Evolutionary conservation across 2,113 vertebrate species (phyloP).

Genomic region (Rhinolophus ferrumequinum): DNA sequence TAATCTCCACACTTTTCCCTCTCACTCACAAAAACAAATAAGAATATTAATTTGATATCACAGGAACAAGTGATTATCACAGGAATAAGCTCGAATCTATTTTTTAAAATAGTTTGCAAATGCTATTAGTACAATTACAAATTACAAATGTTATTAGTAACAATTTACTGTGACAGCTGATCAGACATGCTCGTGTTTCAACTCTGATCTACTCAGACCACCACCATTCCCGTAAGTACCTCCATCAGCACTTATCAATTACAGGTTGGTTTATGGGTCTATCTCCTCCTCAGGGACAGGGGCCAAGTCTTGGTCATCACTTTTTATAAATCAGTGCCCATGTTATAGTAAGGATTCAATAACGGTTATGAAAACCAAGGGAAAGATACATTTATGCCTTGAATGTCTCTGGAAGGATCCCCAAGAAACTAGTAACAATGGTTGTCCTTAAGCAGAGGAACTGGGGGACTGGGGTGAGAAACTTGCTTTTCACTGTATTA

Average conservation of each 20-base stretch:
- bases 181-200: not conserved
- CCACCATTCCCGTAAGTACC: not conserved
- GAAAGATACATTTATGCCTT: not conserved
- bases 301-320: not conserved
- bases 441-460: not conserved
- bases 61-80: not conserved
- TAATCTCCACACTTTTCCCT: not conserved
- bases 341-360: not conserved
- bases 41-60: not conserved
- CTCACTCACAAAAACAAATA: not conserved
- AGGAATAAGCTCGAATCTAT: not conserved
- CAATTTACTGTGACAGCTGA: not conserved
- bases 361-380: not conserved
- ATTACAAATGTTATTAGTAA: not conserved
- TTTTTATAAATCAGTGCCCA: not conserved
- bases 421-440: not conserved
- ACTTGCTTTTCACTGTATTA: not conserved
- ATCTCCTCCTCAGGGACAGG: not conserved
- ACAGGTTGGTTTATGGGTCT: not conserved
- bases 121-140: too few relatives aligned
- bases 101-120: constrained; percentile 15
- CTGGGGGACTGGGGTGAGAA: not conserved
- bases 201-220: not conserved
- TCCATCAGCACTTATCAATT: not conserved
- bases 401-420: not conserved